phyloP scores from a whole-genome alignment of 2,888 invertebrate species.

The Cosmorhoe ocellata region DNA sequence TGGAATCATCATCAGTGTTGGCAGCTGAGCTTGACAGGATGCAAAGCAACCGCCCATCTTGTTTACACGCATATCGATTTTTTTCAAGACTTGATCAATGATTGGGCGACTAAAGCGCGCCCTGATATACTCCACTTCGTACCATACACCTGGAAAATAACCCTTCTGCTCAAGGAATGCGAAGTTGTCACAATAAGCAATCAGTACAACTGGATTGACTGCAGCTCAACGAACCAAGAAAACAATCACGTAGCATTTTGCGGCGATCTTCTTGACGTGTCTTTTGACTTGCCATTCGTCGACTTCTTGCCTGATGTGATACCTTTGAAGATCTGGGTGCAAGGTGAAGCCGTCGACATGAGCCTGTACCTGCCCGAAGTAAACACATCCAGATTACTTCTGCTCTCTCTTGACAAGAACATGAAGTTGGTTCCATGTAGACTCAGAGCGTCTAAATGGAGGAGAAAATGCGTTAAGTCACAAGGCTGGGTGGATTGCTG shows the following conservation, averaged over 20 bases:
- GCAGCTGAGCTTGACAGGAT: slow-evolving; percentile 94
- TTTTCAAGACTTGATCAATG: slow-evolving; percentile 97
- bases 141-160: slow-evolving; percentile 98
- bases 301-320: slow-evolving; percentile 96
- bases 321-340: slow-evolving; percentile 95
- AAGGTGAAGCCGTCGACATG: slow-evolving; percentile 96
- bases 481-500: slow-evolving; percentile 98
- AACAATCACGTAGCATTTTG: slow-evolving; percentile 97
- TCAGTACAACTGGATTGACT: slow-evolving; percentile 99
- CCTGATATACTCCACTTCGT: slow-evolving; percentile 97
- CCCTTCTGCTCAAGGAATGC: slow-evolving; percentile 95
- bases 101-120: slow-evolving; percentile 97
- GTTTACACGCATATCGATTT: slow-evolving; percentile 98
- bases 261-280: slow-evolving; percentile 95
- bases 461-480: slow-evolving; percentile 87
- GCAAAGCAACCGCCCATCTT: slow-evolving; percentile 95
- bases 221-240: slow-evolving; percentile 97
- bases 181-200: slow-evolving; percentile 96
- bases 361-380: slow-evolving; percentile 95
- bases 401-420: slow-evolving; percentile 93
- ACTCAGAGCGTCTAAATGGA: slow-evolving; percentile 86
- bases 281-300: slow-evolving; percentile 96
- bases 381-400: slow-evolving; percentile 91
- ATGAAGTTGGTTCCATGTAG: slow-evolving; percentile 90
- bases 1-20: slow-evolving; percentile 99